phyloP scores from a whole-genome alignment of 2,888 invertebrate genomes.

The Drosophila yooni region DNA sequence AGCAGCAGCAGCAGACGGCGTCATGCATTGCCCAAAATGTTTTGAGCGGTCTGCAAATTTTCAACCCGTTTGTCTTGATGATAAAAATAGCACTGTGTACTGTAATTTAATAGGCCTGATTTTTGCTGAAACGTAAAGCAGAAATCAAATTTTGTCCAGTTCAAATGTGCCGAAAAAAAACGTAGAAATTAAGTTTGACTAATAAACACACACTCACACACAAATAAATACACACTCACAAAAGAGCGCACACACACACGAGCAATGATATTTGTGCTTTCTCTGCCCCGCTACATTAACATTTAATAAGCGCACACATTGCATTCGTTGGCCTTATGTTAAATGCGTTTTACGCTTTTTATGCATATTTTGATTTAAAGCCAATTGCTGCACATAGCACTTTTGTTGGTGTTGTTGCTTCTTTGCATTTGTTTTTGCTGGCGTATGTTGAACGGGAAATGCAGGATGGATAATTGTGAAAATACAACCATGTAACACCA shows the following conservation, averaged over 20 bases:
- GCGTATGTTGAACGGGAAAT: conserved; percentile 26
- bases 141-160: conserved; percentile 13
- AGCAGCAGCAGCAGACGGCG: conserved; percentile 3
- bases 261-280: conserved; percentile 47
- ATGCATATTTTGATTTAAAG: conserved; percentile 13
- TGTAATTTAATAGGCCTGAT: conserved; percentile 8
- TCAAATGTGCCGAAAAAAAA: conserved; percentile 44
- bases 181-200: conserved; percentile 54
- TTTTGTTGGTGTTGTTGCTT: conserved; percentile 30
- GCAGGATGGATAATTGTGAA: conserved; percentile 29
- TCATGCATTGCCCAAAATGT: conserved; percentile 44
- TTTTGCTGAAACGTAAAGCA: conserved; percentile 4
- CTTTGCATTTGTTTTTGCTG: conserved; percentile 48
- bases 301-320: conserved; percentile 35
- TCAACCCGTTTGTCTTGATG: neutral
- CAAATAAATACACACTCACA: conserved; percentile 29
- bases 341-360: conserved; percentile 30
- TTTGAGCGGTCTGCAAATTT: conserved; percentile 13
- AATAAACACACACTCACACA: conserved; percentile 57
- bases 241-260: conserved; percentile 28
- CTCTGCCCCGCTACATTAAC: conserved; percentile 36
- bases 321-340: conserved; percentile 19
- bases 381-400: conserved; percentile 21
- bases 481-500: conserved; percentile 32
- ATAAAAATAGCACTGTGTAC: neutral